These are phyloP conservation scores for Metellina segmentata DNA, from an alignment of 2,888 invertebrate genomes.

Conservation along the genomic window DNA sequence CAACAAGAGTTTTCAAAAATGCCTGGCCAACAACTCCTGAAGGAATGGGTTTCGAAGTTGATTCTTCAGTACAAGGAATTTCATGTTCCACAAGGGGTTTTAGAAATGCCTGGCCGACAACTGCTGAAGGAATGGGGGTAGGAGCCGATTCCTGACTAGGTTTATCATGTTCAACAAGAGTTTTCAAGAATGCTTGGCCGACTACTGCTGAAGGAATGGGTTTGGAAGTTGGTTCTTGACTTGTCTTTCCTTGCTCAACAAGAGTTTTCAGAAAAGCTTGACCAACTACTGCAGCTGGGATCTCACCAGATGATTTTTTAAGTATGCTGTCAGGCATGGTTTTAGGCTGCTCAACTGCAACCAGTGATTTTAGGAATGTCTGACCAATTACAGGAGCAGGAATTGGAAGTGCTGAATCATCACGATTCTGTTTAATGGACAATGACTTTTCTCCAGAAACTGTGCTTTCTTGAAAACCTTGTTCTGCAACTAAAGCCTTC, in stretches of 20 bases:
- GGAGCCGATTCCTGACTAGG: neutral
- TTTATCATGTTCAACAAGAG: slow-evolving; percentile 21
- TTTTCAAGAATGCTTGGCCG: slow-evolving; percentile 60
- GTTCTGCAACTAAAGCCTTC: slow-evolving; percentile 24
- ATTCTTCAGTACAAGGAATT: neutral
- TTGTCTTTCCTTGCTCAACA: slow-evolving; percentile 3
- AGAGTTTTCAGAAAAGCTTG: slow-evolving; percentile 66
- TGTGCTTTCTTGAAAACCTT: neutral
- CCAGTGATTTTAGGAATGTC: slow-evolving; percentile 65
- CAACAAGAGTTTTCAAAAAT: slow-evolving; percentile 56
- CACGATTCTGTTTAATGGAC: neutral
- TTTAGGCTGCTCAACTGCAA: slow-evolving; percentile 6
- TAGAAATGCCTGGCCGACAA: slow-evolving; percentile 52
- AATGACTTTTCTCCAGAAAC: neutral
- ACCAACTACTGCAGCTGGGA: slow-evolving; percentile 51
- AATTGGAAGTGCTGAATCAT: slow-evolving; percentile 12
- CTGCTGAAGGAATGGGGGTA: slow-evolving; percentile 49
- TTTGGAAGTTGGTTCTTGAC: slow-evolving; percentile 1
- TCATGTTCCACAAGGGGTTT: slow-evolving; percentile 35
- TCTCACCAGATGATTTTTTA: slow-evolving; percentile 19
- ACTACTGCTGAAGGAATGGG: slow-evolving; percentile 42
- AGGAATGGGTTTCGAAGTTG: slow-evolving; percentile 18
- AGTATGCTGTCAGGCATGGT: slow-evolving; percentile 23
- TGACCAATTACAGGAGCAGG: slow-evolving; percentile 71
- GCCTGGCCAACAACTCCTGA: slow-evolving; percentile 62